Base-by-base conservation (phyloP, 2,797 vertebrate species). In the Dipus sagitta region DNA sequence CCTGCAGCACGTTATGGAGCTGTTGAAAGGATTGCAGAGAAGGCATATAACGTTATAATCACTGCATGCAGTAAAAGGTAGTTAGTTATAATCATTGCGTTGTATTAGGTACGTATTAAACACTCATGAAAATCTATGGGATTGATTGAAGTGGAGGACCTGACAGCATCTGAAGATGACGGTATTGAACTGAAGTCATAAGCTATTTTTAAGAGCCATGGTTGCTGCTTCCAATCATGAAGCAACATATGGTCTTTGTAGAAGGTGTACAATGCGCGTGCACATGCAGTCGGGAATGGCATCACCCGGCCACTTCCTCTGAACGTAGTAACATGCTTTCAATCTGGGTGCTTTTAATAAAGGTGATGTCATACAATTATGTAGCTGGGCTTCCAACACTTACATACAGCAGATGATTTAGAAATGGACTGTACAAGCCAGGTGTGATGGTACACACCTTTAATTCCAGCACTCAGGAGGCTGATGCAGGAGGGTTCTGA, bases 331-430 rank as follows among this genome's bases (percentile, higher is more conserved):
- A 60, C 32, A 28, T 32, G 13, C 11, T 75, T 58, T 62, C 34
- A 65, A 20, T 38, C 94, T 92, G 65, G 32, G n/a, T 89, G 2
- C 2, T 28, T 95, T 86, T 70, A 62, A 15, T 47, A 34, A n/a
- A 71, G 30, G 18, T 74, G 64, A 84, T 70, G 32, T 75, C 38
- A 9, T 70, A 26, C n/a, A 92, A 65, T 75, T 52, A 85, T 11
- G 13, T 65, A 84, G 21, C 65, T 86, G 85, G 90, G 11, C 92
- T 95, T 86, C 58, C 23, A 72, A 32, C 28, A 62, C 88, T 71
- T 76, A 0, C 42, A 17, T 32, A 32, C 42, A 34, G 21, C 42
- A 17, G 28, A 91, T 58, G 83, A 28, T 13, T 86, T 80, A 90
- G 71, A 94, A 75, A 68, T 42, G 42, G 70, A 17, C n/a, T 34